phyloP scores from a whole-genome alignment of 2,888 invertebrate genomes.

The Andrena flavipes region DNA sequence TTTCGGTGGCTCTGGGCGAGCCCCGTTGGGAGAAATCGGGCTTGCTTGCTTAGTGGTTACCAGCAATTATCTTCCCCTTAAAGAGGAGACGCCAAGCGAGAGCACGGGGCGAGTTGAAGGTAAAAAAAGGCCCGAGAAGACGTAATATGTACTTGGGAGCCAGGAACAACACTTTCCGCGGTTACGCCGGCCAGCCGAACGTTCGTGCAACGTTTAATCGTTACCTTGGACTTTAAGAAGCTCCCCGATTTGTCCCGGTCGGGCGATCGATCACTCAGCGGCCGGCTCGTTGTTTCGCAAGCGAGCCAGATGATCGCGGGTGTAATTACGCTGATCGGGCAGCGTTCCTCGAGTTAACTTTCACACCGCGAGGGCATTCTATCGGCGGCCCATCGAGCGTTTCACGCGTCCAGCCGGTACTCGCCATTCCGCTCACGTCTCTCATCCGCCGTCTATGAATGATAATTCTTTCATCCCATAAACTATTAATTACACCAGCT shows the following conservation, averaged over 20 bases:
- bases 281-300: conserved; percentile 35
- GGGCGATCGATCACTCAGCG: conserved; percentile 35
- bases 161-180: not conserved
- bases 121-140: not conserved
- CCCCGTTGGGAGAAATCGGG: not conserved
- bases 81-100: not conserved
- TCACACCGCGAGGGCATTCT: conserved; percentile 41
- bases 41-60: conserved; percentile 10
- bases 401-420: conserved; percentile 33
- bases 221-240: conserved; percentile 44
- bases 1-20: too few species aligned
- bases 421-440: conserved; percentile 73
- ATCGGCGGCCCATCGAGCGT: conserved; percentile 50
- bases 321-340: conserved; percentile 47
- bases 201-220: conserved; percentile 34
- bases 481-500: conserved; percentile 77
- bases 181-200: conserved; percentile 1
- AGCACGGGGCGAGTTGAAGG: not conserved
- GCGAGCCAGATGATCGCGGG: conserved; percentile 39
- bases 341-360: conserved; percentile 42
- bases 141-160: not conserved
- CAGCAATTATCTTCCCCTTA: conserved; percentile 18
- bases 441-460: conserved; percentile 68
- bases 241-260: conserved; percentile 29
- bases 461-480: conserved; percentile 75